Evolutionary conservation across 2,113 vertebrate genomes (phyloP).

Genomic region (Ondatra zibethicus): DNA sequence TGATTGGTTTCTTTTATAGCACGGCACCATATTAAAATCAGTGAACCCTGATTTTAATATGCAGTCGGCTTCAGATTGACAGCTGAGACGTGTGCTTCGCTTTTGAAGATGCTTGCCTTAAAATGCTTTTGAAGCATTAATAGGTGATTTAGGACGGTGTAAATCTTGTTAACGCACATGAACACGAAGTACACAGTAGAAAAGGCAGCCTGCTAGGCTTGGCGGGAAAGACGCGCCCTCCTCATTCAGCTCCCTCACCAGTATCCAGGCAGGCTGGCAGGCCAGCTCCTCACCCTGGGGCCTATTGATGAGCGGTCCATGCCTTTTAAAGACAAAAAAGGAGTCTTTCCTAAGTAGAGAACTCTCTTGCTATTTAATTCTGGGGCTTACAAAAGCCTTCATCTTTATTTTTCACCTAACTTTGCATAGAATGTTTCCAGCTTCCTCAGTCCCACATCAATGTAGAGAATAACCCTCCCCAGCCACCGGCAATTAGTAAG

Average conservation of each 20-base stretch:
- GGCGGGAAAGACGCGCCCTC: neutral
- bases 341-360: neutral
- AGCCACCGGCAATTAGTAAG: neutral
- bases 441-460: neutral
- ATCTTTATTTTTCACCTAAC: neutral
- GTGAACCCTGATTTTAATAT: neutral
- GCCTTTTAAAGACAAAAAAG: neutral
- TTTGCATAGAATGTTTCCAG: neutral
- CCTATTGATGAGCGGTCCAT: neutral
- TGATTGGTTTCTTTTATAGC: neutral
- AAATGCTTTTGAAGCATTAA: slow-evolving; percentile 66
- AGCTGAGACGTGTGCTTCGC: neutral
- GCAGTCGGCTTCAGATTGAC: slow-evolving; percentile 45
- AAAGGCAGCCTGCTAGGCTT: neutral
- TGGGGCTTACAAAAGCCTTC: neutral
- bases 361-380: neutral
- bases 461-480: neutral
- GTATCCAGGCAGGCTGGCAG: neutral
- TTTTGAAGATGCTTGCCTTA: slow-evolving; percentile 70
- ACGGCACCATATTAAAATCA: slow-evolving; percentile 54
- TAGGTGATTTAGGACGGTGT: slow-evolving; percentile 20
- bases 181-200: neutral
- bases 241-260: neutral
- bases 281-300: neutral
- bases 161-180: slow-evolving; percentile 60